These are phyloP conservation scores for Brachionichthys hirsutus DNA, from an alignment of 2,113 vertebrate genomes.

Conservation along the genomic window DNA sequence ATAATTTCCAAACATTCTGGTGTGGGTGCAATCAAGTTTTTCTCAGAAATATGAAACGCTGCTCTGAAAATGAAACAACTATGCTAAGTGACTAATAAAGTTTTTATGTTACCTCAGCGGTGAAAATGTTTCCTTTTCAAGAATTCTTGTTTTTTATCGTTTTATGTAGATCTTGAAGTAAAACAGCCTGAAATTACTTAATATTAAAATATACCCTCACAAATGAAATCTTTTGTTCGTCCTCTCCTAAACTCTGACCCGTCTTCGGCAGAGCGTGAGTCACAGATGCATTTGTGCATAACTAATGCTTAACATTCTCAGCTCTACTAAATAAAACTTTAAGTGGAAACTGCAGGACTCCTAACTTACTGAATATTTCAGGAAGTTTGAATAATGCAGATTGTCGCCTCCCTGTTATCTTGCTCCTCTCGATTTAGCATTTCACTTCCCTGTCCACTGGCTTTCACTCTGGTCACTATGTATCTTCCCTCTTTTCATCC, in stretches of 20 bases:
- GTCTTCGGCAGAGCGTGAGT: slow-evolving; percentile 43
- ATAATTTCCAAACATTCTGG: too few species aligned
- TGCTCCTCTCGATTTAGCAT: slow-evolving; percentile 13
- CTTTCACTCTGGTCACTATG: slow-evolving; percentile 20
- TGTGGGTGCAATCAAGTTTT: too few species aligned
- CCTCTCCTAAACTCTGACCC: slow-evolving; percentile 24
- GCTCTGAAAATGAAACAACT: neutral
- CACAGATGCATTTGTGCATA: slow-evolving; percentile 68
- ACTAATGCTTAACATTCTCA: slow-evolving; percentile 62
- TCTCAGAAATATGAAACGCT: too few species aligned
- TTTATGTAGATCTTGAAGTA: neutral
- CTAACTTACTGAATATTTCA: slow-evolving; percentile 72
- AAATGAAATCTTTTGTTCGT: slow-evolving; percentile 46
- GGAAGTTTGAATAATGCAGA: slow-evolving; percentile 75
- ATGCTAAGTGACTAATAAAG: neutral
- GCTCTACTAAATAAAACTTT: slow-evolving; percentile 71
- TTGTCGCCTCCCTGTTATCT: slow-evolving; percentile 63
- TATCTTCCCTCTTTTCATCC: slow-evolving; percentile 22
- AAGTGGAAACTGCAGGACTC: slow-evolving; percentile 63
- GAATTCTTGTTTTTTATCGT: neutral
- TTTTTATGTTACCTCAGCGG: neutral
- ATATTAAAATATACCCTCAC: slow-evolving; percentile 21
- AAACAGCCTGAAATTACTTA: neutral
- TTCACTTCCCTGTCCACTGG: slow-evolving; percentile 31
- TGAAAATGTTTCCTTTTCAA: neutral